Base-by-base conservation (phyloP, 1,140 invertebrate species). In the Camponotus floridanus region DNA sequence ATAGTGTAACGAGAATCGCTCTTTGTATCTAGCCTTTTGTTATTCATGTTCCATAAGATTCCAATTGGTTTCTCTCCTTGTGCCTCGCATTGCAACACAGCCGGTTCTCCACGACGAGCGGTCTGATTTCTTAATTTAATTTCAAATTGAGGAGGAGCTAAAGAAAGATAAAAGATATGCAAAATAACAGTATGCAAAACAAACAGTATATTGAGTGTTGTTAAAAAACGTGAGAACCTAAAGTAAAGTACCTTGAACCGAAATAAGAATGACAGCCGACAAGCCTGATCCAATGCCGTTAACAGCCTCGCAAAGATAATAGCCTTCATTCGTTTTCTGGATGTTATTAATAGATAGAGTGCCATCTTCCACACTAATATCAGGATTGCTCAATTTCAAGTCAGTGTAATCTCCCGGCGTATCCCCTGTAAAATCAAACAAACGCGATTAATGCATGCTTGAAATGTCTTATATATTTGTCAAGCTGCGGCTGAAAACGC, bases 21-120 rank as follows among this genome's bases (percentile, higher is more conserved):
- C 95, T 98, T 98, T 42, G 98, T 97, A 95, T 98, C 98, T 74
- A 98, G 95, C 70, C 98, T 96, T 94, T 98, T 98, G 94, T 98
- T 98, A 94, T 99, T 98, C 96, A 98, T 98, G 94, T 98, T 98
- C 99, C 99, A 99, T 31, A 98, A 96, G 65, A 99, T 98, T 90
- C 98, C 98, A 93, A 99, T 98, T 36, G 99, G 98, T 96, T 98
- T 98, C 95, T 99, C 99, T 74, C 99, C 98, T 92, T 98, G 98
- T n/a, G 98, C 98, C 95, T 99, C 98, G 93, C 99, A 99, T 93
- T 99, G 98, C 74, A 99, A 93, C 33, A 98, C 98, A 45, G 98
- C 97, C 42, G 98, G 98, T 94, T 99, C 98, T 26, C 98, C 98
- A 81, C 98, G 97, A 84, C 98, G 96, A 21, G 98, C 98, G 33